These are phyloP conservation scores for Pampusana beccarii DNA, from an alignment of 2,113 vertebrate genomes.

Conservation along the genomic window DNA sequence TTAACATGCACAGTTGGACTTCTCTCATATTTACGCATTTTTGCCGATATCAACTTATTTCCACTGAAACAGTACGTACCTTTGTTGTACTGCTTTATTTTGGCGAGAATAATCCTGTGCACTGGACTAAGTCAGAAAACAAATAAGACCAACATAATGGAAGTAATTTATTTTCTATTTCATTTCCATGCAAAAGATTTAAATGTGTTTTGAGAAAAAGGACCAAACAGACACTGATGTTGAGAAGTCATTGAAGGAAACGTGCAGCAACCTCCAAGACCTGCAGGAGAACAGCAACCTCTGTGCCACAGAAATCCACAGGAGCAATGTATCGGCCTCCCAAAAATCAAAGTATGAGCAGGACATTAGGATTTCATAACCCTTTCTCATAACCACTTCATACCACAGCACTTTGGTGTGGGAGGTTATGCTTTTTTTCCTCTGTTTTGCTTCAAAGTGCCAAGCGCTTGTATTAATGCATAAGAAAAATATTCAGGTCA, in stretches of 20 bases:
- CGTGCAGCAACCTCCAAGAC: background rate
- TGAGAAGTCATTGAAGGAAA: background rate
- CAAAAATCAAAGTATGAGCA: background rate
- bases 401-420: background rate
- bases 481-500: background rate
- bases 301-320: background rate
- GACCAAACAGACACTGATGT: background rate
- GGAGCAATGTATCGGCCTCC: background rate
- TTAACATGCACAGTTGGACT: background rate
- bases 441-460: background rate
- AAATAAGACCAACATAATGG: constrained; percentile 26
- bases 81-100: constrained; percentile 20
- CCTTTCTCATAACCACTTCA: background rate
- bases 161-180: constrained; percentile 16
- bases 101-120: background rate
- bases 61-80: background rate
- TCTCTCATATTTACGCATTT: background rate
- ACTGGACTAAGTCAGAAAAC: constrained; percentile 25
- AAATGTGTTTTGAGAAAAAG: background rate
- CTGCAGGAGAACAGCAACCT: background rate
- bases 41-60: background rate
- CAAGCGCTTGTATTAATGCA: background rate
- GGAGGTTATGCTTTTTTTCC: background rate
- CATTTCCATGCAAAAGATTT: background rate
- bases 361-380: background rate